These are phyloP conservation scores for Isurus oxyrinchus DNA, from an alignment of 2,113 vertebrate genomes.

Conservation along the genomic window DNA sequence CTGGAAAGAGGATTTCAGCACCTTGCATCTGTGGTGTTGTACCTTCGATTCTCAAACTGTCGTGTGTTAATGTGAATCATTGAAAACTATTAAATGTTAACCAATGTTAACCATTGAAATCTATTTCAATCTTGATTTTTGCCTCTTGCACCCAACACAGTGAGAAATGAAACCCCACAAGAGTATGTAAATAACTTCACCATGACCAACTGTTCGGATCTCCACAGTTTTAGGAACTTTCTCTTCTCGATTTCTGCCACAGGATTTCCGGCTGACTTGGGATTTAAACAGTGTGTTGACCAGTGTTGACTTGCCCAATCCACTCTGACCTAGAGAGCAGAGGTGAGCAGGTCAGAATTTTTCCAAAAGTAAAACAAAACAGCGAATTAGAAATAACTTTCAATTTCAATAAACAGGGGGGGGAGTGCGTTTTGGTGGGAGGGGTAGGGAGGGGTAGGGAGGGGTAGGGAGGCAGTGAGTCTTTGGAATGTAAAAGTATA, in stretches of 20 bases:
- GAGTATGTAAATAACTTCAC: conserved; percentile 57
- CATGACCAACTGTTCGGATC: conserved; percentile 85
- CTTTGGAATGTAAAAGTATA: neutral
- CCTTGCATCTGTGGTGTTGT: neutral
- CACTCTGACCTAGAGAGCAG: conserved; percentile 72
- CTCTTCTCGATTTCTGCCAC: conserved; percentile 83
- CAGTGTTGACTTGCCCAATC: conserved; percentile 85
- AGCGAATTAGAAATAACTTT: neutral
- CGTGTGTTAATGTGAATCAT: neutral
- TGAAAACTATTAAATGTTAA: too few species aligned
- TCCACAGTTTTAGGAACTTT: conserved; percentile 94
- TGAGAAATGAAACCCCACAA: too few species aligned
- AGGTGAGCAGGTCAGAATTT: conserved; percentile 32
- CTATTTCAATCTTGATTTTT: neutral
- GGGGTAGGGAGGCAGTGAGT: neutral
- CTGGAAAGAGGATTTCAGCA: too few species aligned
- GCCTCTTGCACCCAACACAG: neutral
- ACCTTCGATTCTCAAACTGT: neutral
- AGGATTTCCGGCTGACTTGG: conserved; percentile 86
- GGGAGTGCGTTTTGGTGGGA: neutral
- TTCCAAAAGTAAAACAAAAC: neutral
- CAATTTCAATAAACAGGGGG: too few species aligned
- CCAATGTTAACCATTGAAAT: too few species aligned
- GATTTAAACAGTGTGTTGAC: conserved; percentile 95
- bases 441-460: too few species aligned